Evolutionary conservation across 2,888 invertebrate species (phyloP), one percentile per base, ranked within the genome.

Genomic region (Chelonus formosanus): DNA sequence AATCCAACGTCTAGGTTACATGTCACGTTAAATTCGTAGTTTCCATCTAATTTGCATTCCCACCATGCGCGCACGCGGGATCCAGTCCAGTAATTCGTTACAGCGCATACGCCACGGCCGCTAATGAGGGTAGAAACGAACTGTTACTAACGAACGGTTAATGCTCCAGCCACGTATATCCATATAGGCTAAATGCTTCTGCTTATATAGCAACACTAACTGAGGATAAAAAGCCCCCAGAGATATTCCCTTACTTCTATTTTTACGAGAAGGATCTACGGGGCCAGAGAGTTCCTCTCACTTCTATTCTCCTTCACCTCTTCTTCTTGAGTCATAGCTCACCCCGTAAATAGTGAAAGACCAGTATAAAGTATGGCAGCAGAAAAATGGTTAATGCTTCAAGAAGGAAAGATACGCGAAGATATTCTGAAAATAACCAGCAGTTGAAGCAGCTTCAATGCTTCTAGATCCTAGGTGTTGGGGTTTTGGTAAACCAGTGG

Each of bases 121-220:
- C 78, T 79, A 79, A 79, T 79, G 79, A 79, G 78, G 74, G 75
- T 76, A 76, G 74, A 67, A 74, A 69, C 74, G 71, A 75, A 73
- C 72, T 73, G 69, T 71, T 73, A 72, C 79, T 78, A 78, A 79
- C 78, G 79, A 79, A 79, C 77, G 78, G 78, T 79, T 79, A 78
- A 79, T 78, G 78, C 76, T 65, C 69, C 58, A 69, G 65, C 67
- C 57, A 52, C 52, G 61, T 50, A 60, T 35, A 56, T 10, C 50
- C 52, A 48, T 60, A 45, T 61, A 66, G 45, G 45, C 61, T 10
- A 65, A 55, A 65, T 54, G 55, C 65, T 48, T 31, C 52, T 43
- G n/a, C 53, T 35, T 32, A 10, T 55, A 56, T 45, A 36, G 7
- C 32, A 34, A 47, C 40, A 50, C 40, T 34, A 61, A 55, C 55